Evolutionary conservation across 1,140 invertebrate genomes (phyloP).

Genomic region (Drosophila ironensis): DNA sequence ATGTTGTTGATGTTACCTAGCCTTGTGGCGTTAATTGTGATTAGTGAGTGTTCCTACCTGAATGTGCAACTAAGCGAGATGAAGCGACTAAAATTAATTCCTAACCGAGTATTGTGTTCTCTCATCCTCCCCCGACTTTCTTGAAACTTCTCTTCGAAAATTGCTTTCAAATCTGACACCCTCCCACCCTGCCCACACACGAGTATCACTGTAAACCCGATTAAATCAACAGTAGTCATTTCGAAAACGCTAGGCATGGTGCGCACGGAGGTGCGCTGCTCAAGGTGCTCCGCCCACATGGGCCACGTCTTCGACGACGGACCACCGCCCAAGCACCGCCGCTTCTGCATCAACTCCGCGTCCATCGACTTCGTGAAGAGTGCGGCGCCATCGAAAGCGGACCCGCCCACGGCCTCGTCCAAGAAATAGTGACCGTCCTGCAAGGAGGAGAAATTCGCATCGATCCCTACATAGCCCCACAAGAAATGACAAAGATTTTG

Average conservation of each 20-base stretch:
- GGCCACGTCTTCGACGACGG: conserved; percentile 99
- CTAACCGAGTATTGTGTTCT: conserved; percentile 78
- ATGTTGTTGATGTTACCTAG: conserved; percentile 27
- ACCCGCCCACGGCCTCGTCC: conserved; percentile 56
- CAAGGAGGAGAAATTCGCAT: not conserved
- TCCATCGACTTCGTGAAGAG: conserved; percentile 89
- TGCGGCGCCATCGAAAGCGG: conserved; percentile 34
- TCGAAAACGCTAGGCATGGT: conserved; percentile 87
- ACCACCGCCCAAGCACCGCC: conserved; percentile 94
- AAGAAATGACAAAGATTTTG: not conserved
- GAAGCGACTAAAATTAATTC: conserved; percentile 49
- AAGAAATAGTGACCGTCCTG: conserved; percentile 83
- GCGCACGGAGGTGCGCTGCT: conserved; percentile 92
- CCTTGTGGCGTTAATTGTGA: conserved; percentile 51
- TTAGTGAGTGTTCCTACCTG: conserved; percentile 49
- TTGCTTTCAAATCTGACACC: conserved; percentile 21
- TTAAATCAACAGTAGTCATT: conserved; percentile 81
- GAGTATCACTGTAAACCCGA: conserved; percentile 47
- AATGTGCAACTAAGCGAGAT: conserved; percentile 59
- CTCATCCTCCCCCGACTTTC: conserved; percentile 67
- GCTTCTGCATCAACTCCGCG: conserved; percentile 98
- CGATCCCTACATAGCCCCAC: not conserved
- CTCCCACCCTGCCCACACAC: conserved; percentile 8
- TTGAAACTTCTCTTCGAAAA: conserved; percentile 31
- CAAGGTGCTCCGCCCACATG: conserved; percentile 95